phyloP scores from a whole-genome alignment of 2,888 invertebrate species.

The Napeogenes inachia region DNA sequence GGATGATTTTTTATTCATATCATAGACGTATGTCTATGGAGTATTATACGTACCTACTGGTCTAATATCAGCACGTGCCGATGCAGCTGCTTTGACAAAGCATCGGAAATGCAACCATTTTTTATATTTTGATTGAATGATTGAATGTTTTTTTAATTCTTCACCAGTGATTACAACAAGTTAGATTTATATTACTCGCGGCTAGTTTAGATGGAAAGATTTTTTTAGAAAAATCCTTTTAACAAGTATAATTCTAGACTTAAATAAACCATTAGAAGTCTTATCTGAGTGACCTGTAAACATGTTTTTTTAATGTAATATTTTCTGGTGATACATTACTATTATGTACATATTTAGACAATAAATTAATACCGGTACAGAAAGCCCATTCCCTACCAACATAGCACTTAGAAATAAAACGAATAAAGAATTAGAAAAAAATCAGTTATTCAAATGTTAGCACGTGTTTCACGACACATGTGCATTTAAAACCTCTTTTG shows the following conservation, averaged over 20 bases:
- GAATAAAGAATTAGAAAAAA: conserved; percentile 41
- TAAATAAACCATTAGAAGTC: not conserved
- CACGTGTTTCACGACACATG: conserved; percentile 56
- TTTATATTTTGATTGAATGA: conserved; percentile 20
- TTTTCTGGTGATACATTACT: too few relatives aligned
- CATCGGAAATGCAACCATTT: conserved; percentile 60
- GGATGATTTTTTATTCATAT: not conserved
- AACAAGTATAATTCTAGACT: not conserved
- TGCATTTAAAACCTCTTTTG: conserved; percentile 44
- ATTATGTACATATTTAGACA: too few relatives aligned
- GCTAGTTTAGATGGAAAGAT: not conserved
- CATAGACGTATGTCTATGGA: too few relatives aligned
- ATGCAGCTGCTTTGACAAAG: conserved; percentile 61
- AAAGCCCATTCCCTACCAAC: conserved; percentile 14
- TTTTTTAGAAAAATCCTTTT: not conserved
- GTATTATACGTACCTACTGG: too few relatives aligned
- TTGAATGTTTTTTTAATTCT: conserved; percentile 29
- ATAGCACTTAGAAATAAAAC: conserved; percentile 28
- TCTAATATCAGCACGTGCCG: conserved; percentile 55
- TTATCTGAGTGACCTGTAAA: too few relatives aligned
- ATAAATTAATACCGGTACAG: too few relatives aligned
- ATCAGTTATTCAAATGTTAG: conserved; percentile 44
- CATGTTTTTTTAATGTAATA: too few relatives aligned
- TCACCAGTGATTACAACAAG: conserved; percentile 38
- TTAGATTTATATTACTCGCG: conserved; percentile 31